phyloP scores from a whole-genome alignment of 2,888 invertebrate species.

The Andrena praecox region DNA sequence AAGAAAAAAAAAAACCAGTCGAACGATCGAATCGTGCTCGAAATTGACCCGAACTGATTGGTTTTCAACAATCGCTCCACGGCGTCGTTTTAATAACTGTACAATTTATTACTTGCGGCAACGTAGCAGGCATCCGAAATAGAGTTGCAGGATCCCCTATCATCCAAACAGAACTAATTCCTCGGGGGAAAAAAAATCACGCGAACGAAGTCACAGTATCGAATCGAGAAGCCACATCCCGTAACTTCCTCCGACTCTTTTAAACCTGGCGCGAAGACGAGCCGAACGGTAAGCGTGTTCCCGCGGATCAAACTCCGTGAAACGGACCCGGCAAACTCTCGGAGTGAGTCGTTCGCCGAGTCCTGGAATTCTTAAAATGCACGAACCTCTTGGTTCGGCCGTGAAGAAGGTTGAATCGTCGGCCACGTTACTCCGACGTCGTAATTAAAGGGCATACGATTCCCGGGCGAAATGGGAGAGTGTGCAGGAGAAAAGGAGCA shows the following conservation, averaged over 20 bases:
- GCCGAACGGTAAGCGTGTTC: neutral
- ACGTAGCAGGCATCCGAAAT: neutral
- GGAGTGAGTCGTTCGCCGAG: neutral
- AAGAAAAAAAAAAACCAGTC: neutral
- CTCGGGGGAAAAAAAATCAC: neutral
- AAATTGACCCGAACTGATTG: conserved; percentile 35
- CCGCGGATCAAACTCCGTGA: neutral
- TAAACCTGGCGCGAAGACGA: neutral
- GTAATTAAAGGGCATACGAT: conserved; percentile 59
- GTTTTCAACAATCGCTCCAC: conserved; percentile 20
- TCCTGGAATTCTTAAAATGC: conserved; percentile 22
- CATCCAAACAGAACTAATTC: conserved; percentile 7
- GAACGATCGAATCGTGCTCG: neutral
- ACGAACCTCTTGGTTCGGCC: conserved; percentile 11
- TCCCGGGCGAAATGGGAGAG: conserved; percentile 1
- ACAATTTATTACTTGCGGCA: conserved; percentile 23
- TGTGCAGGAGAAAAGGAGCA: neutral
- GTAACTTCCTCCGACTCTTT: neutral
- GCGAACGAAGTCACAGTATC: neutral
- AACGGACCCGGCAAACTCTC: neutral
- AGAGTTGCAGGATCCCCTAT: neutral
- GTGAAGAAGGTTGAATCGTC: conserved; percentile 32
- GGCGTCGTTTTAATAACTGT: conserved; percentile 11
- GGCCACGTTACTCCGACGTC: conserved; percentile 34
- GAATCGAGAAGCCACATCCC: neutral